Evolutionary conservation across 2,113 vertebrate genomes (phyloP), one percentile per base, ranked within the genome.

Genomic region (Andinoacara biseriatus): DNA sequence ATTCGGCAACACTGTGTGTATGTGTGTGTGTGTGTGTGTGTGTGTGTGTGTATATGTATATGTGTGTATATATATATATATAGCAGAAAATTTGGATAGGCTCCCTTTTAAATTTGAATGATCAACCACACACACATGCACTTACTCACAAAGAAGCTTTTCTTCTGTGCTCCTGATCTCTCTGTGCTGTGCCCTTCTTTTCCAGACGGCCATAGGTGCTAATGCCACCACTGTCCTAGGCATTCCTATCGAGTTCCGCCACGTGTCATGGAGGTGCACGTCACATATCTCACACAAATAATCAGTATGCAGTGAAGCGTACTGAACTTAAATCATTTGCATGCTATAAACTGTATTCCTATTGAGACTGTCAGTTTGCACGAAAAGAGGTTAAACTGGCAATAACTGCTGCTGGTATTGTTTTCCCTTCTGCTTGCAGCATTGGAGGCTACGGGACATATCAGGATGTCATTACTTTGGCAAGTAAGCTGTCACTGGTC

Each of bases 241-340:
- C 43, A 92, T 96, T 40, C 95, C 95, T 3, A 93, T 95, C 46
- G 96, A 96, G 86, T 96, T 94, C 78, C 93, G 96, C 2, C 94
- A 96, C 0, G 90, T 96, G 63, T 96, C 95, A 5, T 96, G 95
- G 95, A 96, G 96, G 96, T 96, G 76, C 15, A 20, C 40, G 8
- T 56, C 5, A 15, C 43, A 24, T 7, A 43, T 20, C 10, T 62
- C 17, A 5, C 67, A 54, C 67, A 54, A n/a, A 54, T 49, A 72
- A 54, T 9, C 10, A 52, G 43, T 46, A 20, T 13, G 24, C 49
- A 8, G 43, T 72, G 24, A 72, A 13, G 65, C 46, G 33, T 29
- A 31, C 11, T 54, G 67, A 72, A 20, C 46, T 5, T 1, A n/a
- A 52, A n/a, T 72, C 24, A 52, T 0, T 3, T 52, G 8, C 5